These are phyloP conservation scores for Conops quadrifasciatus DNA, from an alignment of 2,888 invertebrate species.

Conservation along the genomic window DNA sequence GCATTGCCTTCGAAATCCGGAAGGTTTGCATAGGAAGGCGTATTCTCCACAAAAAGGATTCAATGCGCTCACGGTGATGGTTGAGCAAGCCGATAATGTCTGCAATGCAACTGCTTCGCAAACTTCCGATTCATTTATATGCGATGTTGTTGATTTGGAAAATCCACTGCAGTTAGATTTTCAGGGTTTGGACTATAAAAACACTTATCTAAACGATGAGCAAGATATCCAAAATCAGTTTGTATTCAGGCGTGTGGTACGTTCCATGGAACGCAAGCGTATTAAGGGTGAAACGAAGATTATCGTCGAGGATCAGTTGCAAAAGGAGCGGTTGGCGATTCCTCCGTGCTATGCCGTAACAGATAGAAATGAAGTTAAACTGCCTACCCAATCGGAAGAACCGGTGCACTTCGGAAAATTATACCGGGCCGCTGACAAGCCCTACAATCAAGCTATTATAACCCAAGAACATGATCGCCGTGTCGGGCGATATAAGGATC, in stretches of 20 bases:
- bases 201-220: conserved; percentile 59
- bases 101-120: conserved; percentile 53
- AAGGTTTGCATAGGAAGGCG: conserved; percentile 49
- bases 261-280: conserved; percentile 55
- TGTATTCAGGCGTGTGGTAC: conserved; percentile 55
- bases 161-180: conserved; percentile 61
- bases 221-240: conserved; percentile 57
- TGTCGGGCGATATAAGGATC: conserved; percentile 53
- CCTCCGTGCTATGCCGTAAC: conserved; percentile 39
- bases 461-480: conserved; percentile 49
- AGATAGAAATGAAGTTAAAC: conserved; percentile 29
- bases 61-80: conserved; percentile 51
- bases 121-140: conserved; percentile 52
- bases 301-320: conserved; percentile 51
- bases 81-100: conserved; percentile 58
- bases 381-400: conserved; percentile 8
- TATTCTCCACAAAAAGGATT: conserved; percentile 47
- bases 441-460: conserved; percentile 48
- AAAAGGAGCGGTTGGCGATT: conserved; percentile 49
- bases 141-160: conserved; percentile 59
- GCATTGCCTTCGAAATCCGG: conserved; percentile 57
- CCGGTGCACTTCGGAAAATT: conserved; percentile 47
- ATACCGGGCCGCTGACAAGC: conserved; percentile 54
- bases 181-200: conserved; percentile 61
- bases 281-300: conserved; percentile 47